Conservation (phyloP, 2,113 vertebrate genomes). For the Paramormyrops kingsleyae region DNA sequence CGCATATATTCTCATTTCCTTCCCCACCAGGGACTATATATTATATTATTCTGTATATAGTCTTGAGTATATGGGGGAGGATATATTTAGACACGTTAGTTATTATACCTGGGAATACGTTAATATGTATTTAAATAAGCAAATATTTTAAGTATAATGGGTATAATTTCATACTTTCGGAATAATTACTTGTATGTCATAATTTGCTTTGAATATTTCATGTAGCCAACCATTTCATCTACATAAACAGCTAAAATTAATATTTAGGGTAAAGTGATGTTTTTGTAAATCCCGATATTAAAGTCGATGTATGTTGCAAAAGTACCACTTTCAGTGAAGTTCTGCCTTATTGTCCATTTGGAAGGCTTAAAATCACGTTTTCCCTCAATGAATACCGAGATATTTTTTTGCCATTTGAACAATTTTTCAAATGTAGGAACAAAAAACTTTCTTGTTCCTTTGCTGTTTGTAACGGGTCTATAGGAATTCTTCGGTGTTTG, state of each 20-base stretch:
- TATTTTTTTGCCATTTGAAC: background rate
- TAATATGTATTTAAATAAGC: background rate
- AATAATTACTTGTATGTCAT: background rate
- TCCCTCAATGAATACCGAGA: background rate
- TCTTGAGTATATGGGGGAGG: background rate
- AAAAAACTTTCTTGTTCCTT: background rate
- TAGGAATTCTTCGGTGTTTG: background rate
- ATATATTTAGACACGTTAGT: background rate
- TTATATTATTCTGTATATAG: background rate
- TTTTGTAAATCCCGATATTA: background rate
- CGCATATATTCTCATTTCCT: background rate
- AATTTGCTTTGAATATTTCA: background rate
- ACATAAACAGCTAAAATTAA: background rate
- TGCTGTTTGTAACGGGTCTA: background rate
- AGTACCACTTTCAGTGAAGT: background rate
- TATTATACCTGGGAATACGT: background rate
- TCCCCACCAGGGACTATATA: background rate
- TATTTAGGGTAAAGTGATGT: background rate
- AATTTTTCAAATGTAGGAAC: background rate
- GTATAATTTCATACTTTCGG: background rate
- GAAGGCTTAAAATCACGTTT: background rate
- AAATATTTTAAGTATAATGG: background rate
- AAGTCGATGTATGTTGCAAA: background rate
- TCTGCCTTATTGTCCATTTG: background rate
- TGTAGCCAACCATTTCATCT: background rate